A percentile compares a stretch with the other conserved stretches of the same genome.
These are phyloP conservation scores for Mionectes olivaceus DNA, from an alignment of 2,797 vertebrate species.

Conservation along the genomic window DNA sequence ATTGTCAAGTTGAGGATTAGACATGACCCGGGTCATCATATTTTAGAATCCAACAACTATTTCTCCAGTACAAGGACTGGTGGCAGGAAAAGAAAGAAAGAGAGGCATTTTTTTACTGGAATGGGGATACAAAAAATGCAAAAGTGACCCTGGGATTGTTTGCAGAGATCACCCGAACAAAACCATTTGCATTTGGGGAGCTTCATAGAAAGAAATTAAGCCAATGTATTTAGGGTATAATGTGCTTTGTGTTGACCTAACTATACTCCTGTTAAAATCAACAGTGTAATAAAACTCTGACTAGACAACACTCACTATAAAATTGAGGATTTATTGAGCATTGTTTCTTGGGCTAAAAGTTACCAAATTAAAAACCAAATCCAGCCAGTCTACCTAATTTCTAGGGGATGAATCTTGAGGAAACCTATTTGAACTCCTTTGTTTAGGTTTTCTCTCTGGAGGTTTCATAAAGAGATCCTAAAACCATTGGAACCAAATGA, in stretches of 20 bases:
- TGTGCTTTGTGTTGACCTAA: neutral
- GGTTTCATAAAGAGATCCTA: neutral
- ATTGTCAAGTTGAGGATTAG: neutral
- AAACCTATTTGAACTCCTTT: neutral
- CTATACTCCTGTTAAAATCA: neutral
- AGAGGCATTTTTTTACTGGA: neutral
- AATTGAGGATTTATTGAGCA: neutral
- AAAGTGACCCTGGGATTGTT: neutral
- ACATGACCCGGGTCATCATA: neutral
- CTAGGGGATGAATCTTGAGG: neutral
- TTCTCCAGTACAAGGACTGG: neutral
- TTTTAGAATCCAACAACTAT: neutral
- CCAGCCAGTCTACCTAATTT: neutral
- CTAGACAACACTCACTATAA: neutral
- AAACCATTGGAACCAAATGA: neutral
- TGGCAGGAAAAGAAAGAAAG: neutral
- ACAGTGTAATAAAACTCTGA: neutral
- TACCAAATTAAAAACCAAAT: neutral
- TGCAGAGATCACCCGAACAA: neutral
- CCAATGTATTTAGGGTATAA: neutral
- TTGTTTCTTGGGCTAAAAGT: neutral
- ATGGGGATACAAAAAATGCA: neutral
- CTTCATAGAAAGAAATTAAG: neutral
- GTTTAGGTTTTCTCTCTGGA: neutral
- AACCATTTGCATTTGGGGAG: neutral